Conservation (phyloP, 37 sponge, comb jelly and placozoan species). For the Geodia barretti region DNA sequence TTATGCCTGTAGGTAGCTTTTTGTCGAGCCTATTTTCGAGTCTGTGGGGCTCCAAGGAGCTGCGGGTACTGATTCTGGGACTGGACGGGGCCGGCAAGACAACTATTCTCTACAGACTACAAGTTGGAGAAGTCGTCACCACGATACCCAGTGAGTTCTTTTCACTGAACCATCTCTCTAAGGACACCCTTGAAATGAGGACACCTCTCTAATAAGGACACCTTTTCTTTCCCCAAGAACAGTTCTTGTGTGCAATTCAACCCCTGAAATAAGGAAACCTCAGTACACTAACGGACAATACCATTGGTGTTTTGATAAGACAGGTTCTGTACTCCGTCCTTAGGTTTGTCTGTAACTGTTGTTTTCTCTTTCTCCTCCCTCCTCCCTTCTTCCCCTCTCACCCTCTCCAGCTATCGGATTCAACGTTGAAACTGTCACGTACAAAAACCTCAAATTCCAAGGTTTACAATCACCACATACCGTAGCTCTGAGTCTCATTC, state of each 20-base stretch:
- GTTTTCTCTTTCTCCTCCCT: background rate
- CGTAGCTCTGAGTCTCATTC: background rate
- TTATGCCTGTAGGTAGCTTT: constrained; percentile 82
- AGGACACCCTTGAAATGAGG: background rate
- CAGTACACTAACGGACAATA: background rate
- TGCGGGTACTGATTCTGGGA: constrained; percentile 91
- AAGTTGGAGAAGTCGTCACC: constrained; percentile 98
- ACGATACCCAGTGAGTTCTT: constrained; percentile 95
- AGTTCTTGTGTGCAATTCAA: background rate
- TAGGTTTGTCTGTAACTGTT: background rate
- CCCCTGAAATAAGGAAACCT: background rate
- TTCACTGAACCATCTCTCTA: background rate
- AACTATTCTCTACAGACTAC: constrained; percentile 96
- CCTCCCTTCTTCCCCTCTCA: background rate
- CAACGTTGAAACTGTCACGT: constrained; percentile 98
- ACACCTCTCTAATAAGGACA: background rate
- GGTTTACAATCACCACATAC: constrained; percentile 26
- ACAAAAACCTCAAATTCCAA: constrained; percentile 98
- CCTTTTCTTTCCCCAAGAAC: background rate
- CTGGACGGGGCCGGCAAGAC: constrained; percentile 99
- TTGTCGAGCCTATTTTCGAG: constrained; percentile 87
- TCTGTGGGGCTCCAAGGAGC: constrained; percentile 94
- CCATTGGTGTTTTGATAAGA: background rate
- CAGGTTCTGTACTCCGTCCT: background rate
- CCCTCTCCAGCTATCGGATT: constrained; percentile 92